phyloP scores from a whole-genome alignment of 2,113 vertebrate species.

The Equus quagga region DNA sequence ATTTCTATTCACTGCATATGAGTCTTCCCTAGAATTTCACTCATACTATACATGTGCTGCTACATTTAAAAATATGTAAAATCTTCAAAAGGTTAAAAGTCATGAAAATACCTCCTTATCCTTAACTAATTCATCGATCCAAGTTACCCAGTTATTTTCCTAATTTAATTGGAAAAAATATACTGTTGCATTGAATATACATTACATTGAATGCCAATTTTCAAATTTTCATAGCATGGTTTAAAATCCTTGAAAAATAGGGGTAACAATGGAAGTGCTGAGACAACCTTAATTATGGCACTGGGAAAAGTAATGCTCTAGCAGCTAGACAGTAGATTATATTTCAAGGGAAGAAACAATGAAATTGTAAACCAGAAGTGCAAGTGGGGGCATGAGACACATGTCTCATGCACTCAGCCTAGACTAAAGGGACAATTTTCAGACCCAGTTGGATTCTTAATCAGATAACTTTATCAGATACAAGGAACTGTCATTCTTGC shows the following conservation, averaged over 20 bases:
- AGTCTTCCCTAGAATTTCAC: background rate
- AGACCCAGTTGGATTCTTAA: constrained; percentile 38
- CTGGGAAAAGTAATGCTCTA: constrained; percentile 38
- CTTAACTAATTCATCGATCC: background rate
- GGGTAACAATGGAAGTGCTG: background rate
- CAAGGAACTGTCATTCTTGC: constrained; percentile 43
- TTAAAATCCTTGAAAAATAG: constrained; percentile 50
- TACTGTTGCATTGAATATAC: background rate
- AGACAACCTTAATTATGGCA: constrained; percentile 28
- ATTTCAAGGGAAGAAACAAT: constrained; percentile 69
- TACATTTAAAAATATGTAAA: background rate
- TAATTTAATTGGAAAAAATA: constrained; percentile 14
- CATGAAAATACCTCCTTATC: background rate
- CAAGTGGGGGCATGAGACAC: background rate
- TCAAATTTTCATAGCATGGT: background rate
- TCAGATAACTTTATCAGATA: constrained; percentile 26
- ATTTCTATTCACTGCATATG: background rate
- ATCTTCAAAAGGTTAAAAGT: background rate
- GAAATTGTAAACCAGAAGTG: constrained; percentile 64
- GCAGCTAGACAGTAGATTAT: constrained; percentile 10
- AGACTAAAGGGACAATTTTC: constrained; percentile 48
- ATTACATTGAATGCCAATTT: background rate
- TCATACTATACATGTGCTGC: background rate
- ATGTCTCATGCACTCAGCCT: constrained; percentile 1
- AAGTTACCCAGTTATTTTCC: background rate